Conservation (phyloP, 2,888 invertebrate species). For the Erebia aethiops region DNA sequence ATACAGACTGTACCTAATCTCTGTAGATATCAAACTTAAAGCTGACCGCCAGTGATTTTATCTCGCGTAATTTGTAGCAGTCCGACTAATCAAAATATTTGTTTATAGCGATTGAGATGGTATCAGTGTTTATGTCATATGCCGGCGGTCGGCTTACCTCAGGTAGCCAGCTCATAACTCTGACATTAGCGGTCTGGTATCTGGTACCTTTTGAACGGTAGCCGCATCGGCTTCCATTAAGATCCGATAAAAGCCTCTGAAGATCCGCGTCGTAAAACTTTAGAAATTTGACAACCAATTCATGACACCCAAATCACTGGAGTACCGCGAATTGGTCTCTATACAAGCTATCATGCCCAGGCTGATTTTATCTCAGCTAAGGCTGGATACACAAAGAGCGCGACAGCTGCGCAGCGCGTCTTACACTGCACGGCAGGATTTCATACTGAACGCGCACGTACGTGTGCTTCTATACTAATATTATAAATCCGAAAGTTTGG, state of each 20-base stretch:
- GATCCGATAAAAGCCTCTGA: constrained; percentile 29
- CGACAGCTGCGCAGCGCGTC: no score
- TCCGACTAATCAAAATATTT: constrained; percentile 72
- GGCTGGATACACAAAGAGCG: no score
- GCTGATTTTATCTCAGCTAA: background rate
- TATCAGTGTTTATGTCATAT: constrained; percentile 62
- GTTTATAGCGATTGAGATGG: constrained; percentile 64
- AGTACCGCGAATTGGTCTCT: constrained; percentile 2
- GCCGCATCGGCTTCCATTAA: constrained; percentile 19
- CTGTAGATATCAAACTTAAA: constrained; percentile 13
- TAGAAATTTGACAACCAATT: constrained; percentile 18
- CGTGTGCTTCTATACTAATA: no score
- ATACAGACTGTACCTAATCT: background rate
- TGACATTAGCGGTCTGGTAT: constrained; percentile 38
- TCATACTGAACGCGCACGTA: no score
- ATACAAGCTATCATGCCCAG: background rate
- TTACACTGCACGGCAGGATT: no score
- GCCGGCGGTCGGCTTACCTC: constrained; percentile 61
- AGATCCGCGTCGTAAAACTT: constrained; percentile 28
- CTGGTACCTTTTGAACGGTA: constrained; percentile 33
- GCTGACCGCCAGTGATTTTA: constrained; percentile 52
- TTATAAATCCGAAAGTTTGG: no score
- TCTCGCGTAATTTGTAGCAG: constrained; percentile 67
- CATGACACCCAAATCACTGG: constrained; percentile 5
- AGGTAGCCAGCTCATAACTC: constrained; percentile 39